phyloP scores from a whole-genome alignment of 2,113 vertebrate genomes.

The Bostrychus sinensis region DNA sequence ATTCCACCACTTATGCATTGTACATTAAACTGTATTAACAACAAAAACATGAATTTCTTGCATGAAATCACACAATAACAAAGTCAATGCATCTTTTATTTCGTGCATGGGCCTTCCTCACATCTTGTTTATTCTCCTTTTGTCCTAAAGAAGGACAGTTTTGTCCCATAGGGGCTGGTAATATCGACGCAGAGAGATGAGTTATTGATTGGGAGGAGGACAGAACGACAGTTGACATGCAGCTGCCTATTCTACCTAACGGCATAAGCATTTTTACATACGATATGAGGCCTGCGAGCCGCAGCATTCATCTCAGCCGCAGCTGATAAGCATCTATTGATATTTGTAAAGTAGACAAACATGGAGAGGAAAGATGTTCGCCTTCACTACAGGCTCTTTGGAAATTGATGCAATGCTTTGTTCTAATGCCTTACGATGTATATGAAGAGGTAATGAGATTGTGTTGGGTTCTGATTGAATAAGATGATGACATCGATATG shows the following conservation, averaged over 20 bases:
- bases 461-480: slow-evolving; percentile 53
- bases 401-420: slow-evolving; percentile 67
- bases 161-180: slow-evolving; percentile 52
- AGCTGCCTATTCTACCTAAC: slow-evolving; percentile 20
- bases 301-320: slow-evolving; percentile 8
- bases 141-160: slow-evolving; percentile 68
- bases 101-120: slow-evolving; percentile 16
- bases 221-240: slow-evolving; percentile 55
- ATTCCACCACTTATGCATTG: neutral
- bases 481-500: slow-evolving; percentile 72
- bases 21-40: neutral
- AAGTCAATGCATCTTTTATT: slow-evolving; percentile 23
- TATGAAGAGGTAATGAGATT: slow-evolving; percentile 66
- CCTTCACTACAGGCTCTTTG: slow-evolving; percentile 33
- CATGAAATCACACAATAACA: slow-evolving; percentile 2
- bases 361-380: slow-evolving; percentile 8
- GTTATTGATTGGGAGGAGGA: slow-evolving; percentile 68
- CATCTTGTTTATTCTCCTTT: slow-evolving; percentile 49
- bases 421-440: slow-evolving; percentile 49
- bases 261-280: slow-evolving; percentile 17
- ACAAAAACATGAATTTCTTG: neutral
- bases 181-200: slow-evolving; percentile 70
- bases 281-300: slow-evolving; percentile 6
- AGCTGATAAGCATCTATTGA: slow-evolving; percentile 25
- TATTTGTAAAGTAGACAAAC: slow-evolving; percentile 34